Evolutionary conservation across 2,113 vertebrate genomes (phyloP), one percentile per base, ranked within the genome.

Genomic region (Sylvia atricapilla): DNA sequence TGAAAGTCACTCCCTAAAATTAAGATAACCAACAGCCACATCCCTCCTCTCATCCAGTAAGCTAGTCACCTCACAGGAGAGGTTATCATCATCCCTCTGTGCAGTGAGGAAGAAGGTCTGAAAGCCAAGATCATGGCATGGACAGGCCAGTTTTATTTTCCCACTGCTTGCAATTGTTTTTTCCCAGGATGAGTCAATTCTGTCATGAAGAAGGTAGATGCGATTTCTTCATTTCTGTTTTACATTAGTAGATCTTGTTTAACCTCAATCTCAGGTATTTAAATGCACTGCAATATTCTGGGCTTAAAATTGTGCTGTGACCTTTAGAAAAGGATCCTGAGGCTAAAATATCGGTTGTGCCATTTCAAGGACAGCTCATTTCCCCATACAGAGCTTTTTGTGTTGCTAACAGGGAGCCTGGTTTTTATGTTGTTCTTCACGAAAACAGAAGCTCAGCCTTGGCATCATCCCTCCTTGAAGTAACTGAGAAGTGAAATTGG

Each of bases 241-340:
- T 82, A 83, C 10, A 25, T 88, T 85, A 69, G 44, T 53, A 76
- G 76, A 33, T 76, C 62, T 90, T 85, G 41, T 93, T 96, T 76
- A 88, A 58, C 30, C 39, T 68, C 30, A 0, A 66, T 93, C 86
- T 94, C 55, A 91, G 44, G 73, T 85, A 73, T 90, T 93, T 84
- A 92, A 91, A 73, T 62, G 25, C 53, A 53, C 49, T 91, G 78
- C 49, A 82, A 72, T 93, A 89, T 91, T 84, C 62, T 62, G 77
- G 9, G 24, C 74, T 93, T 89, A 82, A 91, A 95, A 87, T 84
- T 67, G 64, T 87, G 18, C 73, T 58, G 15, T 90, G 80, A 89
- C 89, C 93, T 94, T 89, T 94, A 87, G 73, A 88, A 95, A 91
- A 94, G 60, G 84, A 89, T 89, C 84, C 91, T 84, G 73, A 92